Base-by-base conservation (phyloP, 2,888 invertebrate genomes). In the Autographa gamma region DNA sequence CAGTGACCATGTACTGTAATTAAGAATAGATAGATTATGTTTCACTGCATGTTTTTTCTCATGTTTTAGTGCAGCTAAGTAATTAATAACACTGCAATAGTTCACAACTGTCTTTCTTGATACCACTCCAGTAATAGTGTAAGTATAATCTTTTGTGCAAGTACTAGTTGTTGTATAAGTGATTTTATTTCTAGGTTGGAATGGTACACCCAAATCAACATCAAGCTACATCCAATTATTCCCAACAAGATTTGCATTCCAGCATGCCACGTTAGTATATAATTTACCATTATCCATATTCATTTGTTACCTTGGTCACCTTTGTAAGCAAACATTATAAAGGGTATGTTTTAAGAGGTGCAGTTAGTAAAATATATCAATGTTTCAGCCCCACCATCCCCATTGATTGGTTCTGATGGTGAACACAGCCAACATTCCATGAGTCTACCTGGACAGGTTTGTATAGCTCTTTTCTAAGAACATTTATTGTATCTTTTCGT, bases 201-300 rank as follows among this genome's bases (percentile, higher is more conserved):
- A 98, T 98, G 97, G 98, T 98, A 73, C 98, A 98, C 93, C 98
- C 98, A 1, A 96, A 98, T 89, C 97, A 97, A 80, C 97, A 96
- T 70, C 93, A 96, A 74, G 94, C 96, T 95, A 56, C 97, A 96
- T 81, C 90, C 1, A 94, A 83, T 96, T 97, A 85, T 95, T 97
- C 85, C 96, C 97, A 88, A 96, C 97, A 87, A 96, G 98, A 87
- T 96, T 96, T 87, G 93, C 90, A 96, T 93, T 85, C 96, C 87
- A 97, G 96, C 89, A 98, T 98, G 98, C 98, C 98, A 75, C 98
- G 98, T 98, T 94, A 97, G 98, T 96, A 74, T 67, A 69, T 18
- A 38, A 16, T 38, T 11, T 38, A 38, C 34, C 96, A 72, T 67
- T 41, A 34, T 63, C 60, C 54, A 18, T 43, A 61, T 0, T 25